Evolutionary conservation across 2,797 vertebrate species (phyloP).

Genomic region (Remorina albescens): DNA sequence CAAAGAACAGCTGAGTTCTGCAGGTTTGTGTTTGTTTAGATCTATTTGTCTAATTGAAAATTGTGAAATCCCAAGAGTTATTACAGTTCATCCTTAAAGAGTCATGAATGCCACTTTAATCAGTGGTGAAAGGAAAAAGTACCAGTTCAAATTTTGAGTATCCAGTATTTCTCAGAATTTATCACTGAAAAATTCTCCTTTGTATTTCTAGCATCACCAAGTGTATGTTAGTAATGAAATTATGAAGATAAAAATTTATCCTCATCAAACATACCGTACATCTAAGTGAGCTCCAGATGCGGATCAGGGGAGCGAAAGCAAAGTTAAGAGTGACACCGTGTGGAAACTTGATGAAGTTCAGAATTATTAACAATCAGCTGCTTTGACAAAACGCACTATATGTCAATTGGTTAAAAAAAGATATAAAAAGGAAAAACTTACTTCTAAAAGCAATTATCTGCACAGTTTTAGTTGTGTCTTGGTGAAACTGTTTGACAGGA

Average conservation of each 20-base stretch:
- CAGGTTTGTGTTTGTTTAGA: no score
- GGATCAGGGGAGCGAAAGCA: not conserved
- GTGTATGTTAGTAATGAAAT: not conserved
- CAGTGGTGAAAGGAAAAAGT: not conserved
- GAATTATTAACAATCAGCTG: not conserved
- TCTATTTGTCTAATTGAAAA: no score
- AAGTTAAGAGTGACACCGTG: slow-evolving; percentile 28
- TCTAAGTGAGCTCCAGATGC: not conserved
- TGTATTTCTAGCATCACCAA: not conserved
- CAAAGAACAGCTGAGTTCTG: not conserved
- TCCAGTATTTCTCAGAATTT: not conserved
- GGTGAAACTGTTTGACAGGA: not conserved
- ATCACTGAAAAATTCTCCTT: not conserved
- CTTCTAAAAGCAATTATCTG: not conserved
- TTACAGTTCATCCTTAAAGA: not conserved
- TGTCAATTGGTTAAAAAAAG: no score
- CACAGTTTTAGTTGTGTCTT: not conserved
- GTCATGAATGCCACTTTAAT: not conserved
- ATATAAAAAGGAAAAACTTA: not conserved
- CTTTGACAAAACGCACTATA: not conserved
- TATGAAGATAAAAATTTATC: not conserved
- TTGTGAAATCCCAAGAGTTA: not conserved
- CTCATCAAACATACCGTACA: not conserved
- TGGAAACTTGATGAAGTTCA: slow-evolving; percentile 31
- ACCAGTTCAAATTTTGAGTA: not conserved